Base-by-base conservation (phyloP, 2,797 vertebrate species). In the Buphagus erythrorhynchus region DNA sequence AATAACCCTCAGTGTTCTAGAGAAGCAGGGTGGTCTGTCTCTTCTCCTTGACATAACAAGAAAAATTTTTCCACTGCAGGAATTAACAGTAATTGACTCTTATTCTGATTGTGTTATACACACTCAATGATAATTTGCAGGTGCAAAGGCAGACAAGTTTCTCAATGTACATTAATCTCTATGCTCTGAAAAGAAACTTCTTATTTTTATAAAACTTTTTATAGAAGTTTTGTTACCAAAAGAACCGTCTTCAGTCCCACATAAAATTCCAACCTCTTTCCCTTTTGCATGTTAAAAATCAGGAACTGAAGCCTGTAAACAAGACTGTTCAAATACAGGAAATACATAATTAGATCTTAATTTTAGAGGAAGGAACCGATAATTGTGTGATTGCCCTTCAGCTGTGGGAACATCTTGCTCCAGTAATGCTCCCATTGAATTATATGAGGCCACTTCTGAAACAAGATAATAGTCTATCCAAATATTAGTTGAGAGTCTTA, bases 341-440 rank as follows among this genome's bases (percentile, higher is more conserved):
- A 96, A 91, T 61, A 75, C 65, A 74, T 93, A 92, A 93, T 95
- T 94, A 95, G 36, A 87, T 40, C 48, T 81, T 86, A 88, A 93
- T 94, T 94, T 90, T 74, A 92, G 78, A 96, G 61, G 84, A 95
- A 96, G 86, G 71, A 92, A 90, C 71, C 74, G 63, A 69, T 95
- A 94, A 92, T 76, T 93, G 55, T 88, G 77, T 88, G 74, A 92
- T 96, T 96, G 68, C 15, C 63, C 59, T 88, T 84, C 92, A 88
- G 67, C 73, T 88, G 42, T 63, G 61, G 58, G 72, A 94, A 90
- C 78, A 92, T 82, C 74, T 95, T 87, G 42, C 57, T 87, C 45
- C 57, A 68, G 42, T 63, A 79, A 92, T 92, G 52, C 86, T 79
- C 55, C 77, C 7, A 13, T 15, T 87, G 67, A 85, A 69, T 91